phyloP scores from a whole-genome alignment of 2,113 vertebrate species.

The Ciconia stormi region DNA sequence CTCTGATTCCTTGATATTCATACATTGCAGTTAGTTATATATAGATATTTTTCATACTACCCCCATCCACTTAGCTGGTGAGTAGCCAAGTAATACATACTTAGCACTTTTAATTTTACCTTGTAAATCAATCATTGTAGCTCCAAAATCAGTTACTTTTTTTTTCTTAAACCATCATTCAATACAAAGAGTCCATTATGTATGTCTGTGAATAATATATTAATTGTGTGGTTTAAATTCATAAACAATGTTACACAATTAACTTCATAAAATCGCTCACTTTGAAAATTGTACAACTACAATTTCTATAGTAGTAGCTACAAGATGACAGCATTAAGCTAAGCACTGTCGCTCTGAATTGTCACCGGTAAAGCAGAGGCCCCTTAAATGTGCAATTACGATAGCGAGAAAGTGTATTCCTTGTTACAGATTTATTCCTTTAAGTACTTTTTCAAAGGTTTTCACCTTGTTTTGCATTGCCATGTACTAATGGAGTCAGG shows the following conservation, averaged over 20 bases:
- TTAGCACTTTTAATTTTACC: conserved; percentile 26
- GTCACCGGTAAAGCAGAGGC: not conserved
- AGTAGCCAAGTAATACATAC: conserved; percentile 7
- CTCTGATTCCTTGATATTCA: conserved; percentile 1
- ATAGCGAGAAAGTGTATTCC: not conserved
- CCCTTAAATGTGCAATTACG: not conserved
- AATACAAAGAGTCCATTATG: not conserved
- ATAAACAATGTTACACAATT: conserved; percentile 24
- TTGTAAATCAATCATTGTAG: conserved; percentile 27
- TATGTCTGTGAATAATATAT: not conserved
- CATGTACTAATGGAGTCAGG: not conserved
- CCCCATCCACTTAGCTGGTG: not conserved
- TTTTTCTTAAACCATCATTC: conserved; percentile 14
- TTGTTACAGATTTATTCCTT: not conserved
- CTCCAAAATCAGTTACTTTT: conserved; percentile 2
- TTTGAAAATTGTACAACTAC: not conserved
- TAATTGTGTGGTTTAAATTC: conserved; percentile 17
- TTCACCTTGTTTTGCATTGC: not conserved
- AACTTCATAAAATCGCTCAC: conserved; percentile 11
- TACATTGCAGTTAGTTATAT: not conserved
- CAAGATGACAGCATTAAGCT: not conserved
- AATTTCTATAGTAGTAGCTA: not conserved
- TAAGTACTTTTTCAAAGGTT: not conserved
- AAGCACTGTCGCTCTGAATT: not conserved
- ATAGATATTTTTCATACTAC: not conserved